phyloP scores from a whole-genome alignment of 2,797 vertebrate genomes.

The Clarias pachynema region DNA sequence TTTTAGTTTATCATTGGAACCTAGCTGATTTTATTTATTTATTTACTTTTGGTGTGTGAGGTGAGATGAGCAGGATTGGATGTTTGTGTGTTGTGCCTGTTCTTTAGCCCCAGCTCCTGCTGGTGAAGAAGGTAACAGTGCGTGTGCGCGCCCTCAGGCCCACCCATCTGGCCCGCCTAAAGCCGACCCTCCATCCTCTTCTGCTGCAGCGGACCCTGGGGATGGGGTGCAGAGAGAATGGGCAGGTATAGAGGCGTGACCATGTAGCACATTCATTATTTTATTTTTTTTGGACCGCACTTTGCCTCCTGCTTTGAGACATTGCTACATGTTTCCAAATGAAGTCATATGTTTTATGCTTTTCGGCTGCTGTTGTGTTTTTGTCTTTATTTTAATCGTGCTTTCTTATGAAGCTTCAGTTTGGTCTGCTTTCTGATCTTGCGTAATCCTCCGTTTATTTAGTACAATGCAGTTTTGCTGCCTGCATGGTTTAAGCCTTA shows the following conservation, averaged over 20 bases:
- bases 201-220: conserved; percentile 48
- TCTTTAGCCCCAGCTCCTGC: conserved; percentile 45
- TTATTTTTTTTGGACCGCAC: neutral
- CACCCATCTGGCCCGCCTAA: conserved; percentile 36
- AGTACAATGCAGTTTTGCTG: conserved; percentile 15
- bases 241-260: conserved; percentile 67
- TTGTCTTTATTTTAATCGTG: conserved; percentile 6
- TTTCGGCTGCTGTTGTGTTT: conserved; percentile 17
- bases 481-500: conserved; percentile 4
- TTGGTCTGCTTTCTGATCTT: conserved; percentile 1
- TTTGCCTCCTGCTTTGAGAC: neutral
- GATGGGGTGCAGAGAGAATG: conserved; percentile 58
- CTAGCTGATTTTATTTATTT: neutral
- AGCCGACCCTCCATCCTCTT: conserved; percentile 47
- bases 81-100: conserved; percentile 27
- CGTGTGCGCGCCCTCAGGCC: conserved; percentile 44
- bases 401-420: neutral
- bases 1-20: conserved; percentile 11
- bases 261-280: neutral
- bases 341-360: neutral
- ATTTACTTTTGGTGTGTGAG: neutral
- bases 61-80: conserved; percentile 16
- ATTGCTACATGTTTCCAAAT: neutral
- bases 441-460: neutral
- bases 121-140: conserved; percentile 59